Evolutionary conservation across 2,113 vertebrate genomes (phyloP).

Genomic region (Myiopsitta monachus): DNA sequence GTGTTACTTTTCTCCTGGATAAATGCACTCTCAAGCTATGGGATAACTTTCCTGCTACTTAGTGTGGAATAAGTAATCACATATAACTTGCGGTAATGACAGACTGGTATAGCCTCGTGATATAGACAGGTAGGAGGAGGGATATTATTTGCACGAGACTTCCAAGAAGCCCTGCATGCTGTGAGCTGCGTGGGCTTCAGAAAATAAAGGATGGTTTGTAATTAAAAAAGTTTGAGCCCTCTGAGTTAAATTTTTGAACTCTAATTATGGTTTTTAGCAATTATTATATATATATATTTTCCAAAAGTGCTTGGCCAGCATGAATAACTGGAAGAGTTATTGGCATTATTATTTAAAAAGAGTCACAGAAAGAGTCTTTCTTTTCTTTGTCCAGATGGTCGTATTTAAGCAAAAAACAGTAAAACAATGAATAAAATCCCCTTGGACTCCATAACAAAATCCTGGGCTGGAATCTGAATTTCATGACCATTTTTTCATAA

Average conservation of each 20-base stretch:
- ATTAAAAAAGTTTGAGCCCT: background rate
- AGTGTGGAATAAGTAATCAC: background rate
- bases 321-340: background rate
- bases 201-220: background rate
- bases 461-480: slow-evolving; percentile 23
- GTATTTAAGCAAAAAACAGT: background rate
- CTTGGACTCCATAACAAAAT: background rate
- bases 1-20: background rate
- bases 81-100: background rate
- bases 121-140: background rate
- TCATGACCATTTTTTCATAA: background rate
- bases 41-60: background rate
- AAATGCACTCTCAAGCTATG: background rate
- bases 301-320: background rate
- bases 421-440: background rate
- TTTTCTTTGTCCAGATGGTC: background rate
- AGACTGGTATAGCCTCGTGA: background rate
- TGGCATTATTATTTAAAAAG: background rate
- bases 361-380: background rate
- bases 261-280: background rate
- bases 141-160: background rate
- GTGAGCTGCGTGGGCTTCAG: background rate
- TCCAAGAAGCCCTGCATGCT: background rate
- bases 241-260: background rate
- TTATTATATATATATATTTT: background rate